These are phyloP conservation scores for Nipponacmea schrenckii DNA, from an alignment of 2,888 invertebrate species.

Conservation along the genomic window DNA sequence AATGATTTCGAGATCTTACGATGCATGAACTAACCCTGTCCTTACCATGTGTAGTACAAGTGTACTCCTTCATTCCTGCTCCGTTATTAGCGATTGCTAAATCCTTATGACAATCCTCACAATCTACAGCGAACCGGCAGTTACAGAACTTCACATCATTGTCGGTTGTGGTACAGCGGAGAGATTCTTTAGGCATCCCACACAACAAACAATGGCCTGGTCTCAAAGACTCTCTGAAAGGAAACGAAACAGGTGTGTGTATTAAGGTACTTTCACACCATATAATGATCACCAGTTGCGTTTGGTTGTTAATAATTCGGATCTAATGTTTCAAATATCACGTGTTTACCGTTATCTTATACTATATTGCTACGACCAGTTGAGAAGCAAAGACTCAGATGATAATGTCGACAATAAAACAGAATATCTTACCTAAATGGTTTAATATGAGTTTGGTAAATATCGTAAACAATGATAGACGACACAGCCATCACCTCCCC, in stretches of 20 bases:
- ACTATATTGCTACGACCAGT: no score
- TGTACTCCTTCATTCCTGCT: constrained; percentile 22
- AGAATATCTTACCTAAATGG: constrained; percentile 48
- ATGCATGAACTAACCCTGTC: no score
- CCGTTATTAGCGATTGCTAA: constrained; percentile 1
- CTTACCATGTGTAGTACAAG: constrained; percentile 40
- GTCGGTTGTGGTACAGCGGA: neutral
- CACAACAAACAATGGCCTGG: constrained; percentile 21
- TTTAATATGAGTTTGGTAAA: constrained; percentile 56
- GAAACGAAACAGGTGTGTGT: no score
- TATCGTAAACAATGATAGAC: constrained; percentile 58
- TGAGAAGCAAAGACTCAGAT: no score
- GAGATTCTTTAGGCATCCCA: constrained; percentile 15
- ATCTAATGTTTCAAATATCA: no score
- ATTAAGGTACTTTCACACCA: no score
- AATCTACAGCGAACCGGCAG: constrained; percentile 31
- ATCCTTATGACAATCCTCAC: constrained; percentile 34
- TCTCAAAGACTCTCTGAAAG: constrained; percentile 8
- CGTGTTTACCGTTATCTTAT: no score
- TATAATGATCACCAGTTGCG: no score
- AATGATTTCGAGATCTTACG: no score
- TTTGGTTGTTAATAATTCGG: no score
- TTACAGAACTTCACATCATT: constrained; percentile 22
- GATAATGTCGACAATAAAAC: no score
- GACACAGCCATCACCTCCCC: constrained; percentile 64